A percentile compares a stretch with the other conserved stretches of the same genome.
Conservation (phyloP, 2,888 invertebrate genomes). For the Watsonalla cultraria region DNA sequence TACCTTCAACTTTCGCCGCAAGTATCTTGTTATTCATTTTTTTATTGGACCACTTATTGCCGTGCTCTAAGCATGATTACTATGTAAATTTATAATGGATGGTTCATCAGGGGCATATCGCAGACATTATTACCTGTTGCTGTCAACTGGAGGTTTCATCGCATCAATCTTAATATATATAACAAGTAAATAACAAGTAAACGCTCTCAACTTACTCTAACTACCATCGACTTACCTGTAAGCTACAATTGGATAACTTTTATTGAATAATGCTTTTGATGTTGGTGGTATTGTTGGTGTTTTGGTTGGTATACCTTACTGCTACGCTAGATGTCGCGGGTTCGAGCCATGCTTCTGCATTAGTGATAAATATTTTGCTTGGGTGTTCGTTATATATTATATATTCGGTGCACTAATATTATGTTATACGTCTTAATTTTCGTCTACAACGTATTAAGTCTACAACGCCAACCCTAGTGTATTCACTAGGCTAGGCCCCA, state of each 20-base stretch:
- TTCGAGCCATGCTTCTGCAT: too few species aligned
- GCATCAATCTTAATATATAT: slow-evolving; percentile 66
- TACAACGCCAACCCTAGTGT: too few species aligned
- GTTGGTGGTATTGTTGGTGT: too few species aligned
- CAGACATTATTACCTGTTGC: slow-evolving; percentile 44
- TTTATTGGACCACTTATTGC: slow-evolving; percentile 27
- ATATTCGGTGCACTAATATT: too few species aligned
- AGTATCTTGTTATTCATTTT: slow-evolving; percentile 9
- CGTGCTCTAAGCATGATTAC: slow-evolving; percentile 36
- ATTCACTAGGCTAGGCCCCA: too few species aligned
- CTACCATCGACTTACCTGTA: background rate
- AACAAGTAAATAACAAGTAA: slow-evolving; percentile 63
- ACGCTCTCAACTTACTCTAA: slow-evolving; percentile 44
- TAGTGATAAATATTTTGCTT: too few species aligned
- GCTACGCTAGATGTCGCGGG: too few species aligned
- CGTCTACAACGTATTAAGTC: too few species aligned
- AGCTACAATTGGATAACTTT: background rate
- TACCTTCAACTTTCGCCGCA: background rate
- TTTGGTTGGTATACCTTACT: too few species aligned
- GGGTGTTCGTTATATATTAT: too few species aligned
- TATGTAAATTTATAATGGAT: slow-evolving; percentile 64
- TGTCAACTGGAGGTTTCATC: slow-evolving; percentile 48
- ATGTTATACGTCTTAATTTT: too few species aligned
- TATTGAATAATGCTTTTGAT: slow-evolving; percentile 22
- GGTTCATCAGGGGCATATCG: slow-evolving; percentile 50